Evolutionary conservation across 2,797 vertebrate species (phyloP).

Genomic region (Molossus alvarezi): DNA sequence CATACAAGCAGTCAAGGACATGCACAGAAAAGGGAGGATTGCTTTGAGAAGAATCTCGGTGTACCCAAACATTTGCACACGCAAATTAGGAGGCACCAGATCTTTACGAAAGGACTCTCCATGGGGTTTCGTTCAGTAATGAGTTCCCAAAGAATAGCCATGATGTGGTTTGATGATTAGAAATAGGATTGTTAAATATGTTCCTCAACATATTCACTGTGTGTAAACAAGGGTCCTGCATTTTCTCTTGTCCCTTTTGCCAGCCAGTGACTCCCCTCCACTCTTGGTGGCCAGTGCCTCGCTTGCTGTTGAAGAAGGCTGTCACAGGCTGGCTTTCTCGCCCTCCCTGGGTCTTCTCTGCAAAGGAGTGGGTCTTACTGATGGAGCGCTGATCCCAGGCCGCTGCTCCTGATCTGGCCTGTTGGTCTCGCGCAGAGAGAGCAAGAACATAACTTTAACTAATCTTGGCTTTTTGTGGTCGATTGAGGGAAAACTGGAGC

Average conservation of each 20-base stretch:
- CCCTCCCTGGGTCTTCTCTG: too few relatives aligned
- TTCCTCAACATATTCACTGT: not conserved
- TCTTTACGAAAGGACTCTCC: not conserved
- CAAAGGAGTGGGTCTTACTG: not conserved
- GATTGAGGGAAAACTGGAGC: not conserved
- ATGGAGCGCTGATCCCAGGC: not conserved
- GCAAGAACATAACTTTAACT: not conserved
- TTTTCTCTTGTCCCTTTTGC: not conserved
- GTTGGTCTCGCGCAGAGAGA: not conserved
- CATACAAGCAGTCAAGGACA: not conserved
- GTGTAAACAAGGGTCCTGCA: not conserved
- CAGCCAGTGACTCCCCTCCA: too few relatives aligned
- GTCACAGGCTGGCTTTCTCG: too few relatives aligned
- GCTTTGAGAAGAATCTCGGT: not conserved
- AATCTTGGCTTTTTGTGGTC: not conserved
- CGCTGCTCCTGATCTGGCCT: not conserved
- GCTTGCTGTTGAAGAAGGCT: rapidly evolving
- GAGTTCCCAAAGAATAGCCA: not conserved
- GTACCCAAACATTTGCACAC: not conserved
- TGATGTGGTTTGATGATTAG: not conserved
- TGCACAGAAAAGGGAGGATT: not conserved
- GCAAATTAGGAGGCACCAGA: not conserved
- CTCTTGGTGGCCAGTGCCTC: not conserved
- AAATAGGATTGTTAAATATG: not conserved
- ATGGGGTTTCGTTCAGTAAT: not conserved